These are phyloP conservation scores for Caenorhabditis zanzibari DNA, from an alignment of 2,888 invertebrate genomes.

Conservation along the genomic window DNA sequence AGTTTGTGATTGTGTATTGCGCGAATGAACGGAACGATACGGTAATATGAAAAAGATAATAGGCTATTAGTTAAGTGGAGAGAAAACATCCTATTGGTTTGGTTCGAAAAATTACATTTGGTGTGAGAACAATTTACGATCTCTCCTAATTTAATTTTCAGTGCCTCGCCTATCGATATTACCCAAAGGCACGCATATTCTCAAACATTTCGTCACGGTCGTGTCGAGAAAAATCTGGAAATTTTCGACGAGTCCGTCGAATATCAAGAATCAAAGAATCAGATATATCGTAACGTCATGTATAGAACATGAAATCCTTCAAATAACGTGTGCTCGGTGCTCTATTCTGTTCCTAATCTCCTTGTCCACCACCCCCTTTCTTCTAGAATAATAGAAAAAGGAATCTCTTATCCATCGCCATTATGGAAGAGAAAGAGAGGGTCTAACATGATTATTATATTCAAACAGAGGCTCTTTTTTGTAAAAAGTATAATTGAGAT, in stretches of 20 bases:
- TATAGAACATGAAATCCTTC: constrained; percentile 26
- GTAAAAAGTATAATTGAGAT: not conserved
- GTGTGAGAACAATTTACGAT: no score
- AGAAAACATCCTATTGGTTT: no score
- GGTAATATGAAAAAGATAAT: no score
- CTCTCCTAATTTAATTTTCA: no score
- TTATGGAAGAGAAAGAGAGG: constrained; percentile 2
- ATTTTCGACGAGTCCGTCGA: not conserved
- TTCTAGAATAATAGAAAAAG: constrained; percentile 25
- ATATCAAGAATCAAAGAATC: not conserved
- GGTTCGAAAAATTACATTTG: no score
- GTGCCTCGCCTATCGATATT: no score
- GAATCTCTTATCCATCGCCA: constrained; percentile 5
- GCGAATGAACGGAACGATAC: no score
- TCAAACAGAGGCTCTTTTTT: not conserved
- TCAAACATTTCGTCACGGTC: no score
- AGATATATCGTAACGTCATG: not conserved
- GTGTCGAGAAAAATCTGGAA: not conserved
- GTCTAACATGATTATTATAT: constrained; percentile 29
- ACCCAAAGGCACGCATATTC: no score
- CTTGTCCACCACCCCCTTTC: constrained; percentile 8
- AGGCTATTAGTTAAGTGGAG: no score
- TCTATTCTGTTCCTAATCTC: constrained; percentile 2
- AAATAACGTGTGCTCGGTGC: constrained; percentile 17
- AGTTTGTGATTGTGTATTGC: no score